phyloP scores from a whole-genome alignment of 2,797 vertebrate genomes.

The Smutsia gigantea region DNA sequence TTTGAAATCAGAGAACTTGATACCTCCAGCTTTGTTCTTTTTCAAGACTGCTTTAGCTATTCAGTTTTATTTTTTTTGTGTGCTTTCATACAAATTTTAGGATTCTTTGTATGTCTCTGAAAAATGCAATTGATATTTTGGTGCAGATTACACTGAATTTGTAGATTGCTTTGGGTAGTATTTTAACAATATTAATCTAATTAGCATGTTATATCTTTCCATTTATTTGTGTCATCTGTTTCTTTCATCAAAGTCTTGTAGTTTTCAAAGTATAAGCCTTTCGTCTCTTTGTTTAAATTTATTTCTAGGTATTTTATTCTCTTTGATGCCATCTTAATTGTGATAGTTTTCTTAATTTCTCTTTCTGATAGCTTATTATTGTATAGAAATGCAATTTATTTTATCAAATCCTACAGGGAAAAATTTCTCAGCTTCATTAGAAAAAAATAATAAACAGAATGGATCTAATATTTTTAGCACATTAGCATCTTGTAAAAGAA shows the following conservation, averaged over 20 bases:
- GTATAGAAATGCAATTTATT: not conserved
- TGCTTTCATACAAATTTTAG: not conserved
- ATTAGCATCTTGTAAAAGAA: slow-evolving; percentile 20
- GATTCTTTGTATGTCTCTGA: not conserved
- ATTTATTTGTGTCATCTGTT: not conserved
- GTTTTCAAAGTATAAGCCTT: not conserved
- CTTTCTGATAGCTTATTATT: not conserved
- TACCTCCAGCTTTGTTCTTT: not conserved
- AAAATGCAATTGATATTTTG: not conserved
- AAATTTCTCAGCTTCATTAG: slow-evolving; percentile 54
- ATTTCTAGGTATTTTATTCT: no score
- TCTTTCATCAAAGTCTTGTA: not conserved
- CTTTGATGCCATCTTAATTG: not conserved
- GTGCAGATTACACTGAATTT: not conserved
- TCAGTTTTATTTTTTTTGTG: not conserved
- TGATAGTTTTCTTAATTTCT: not conserved
- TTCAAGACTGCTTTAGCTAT: not conserved
- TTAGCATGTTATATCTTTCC: not conserved
- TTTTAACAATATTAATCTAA: not conserved
- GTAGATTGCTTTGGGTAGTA: not conserved
- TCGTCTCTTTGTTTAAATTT: not conserved
- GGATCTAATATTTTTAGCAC: slow-evolving; percentile 64
- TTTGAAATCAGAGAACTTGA: not conserved
- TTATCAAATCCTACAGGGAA: slow-evolving; percentile 7
- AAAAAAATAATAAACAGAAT: slow-evolving; percentile 56